phyloP scores from a whole-genome alignment of 92 coral and sea anemone species.

The Porites cylindrica region DNA sequence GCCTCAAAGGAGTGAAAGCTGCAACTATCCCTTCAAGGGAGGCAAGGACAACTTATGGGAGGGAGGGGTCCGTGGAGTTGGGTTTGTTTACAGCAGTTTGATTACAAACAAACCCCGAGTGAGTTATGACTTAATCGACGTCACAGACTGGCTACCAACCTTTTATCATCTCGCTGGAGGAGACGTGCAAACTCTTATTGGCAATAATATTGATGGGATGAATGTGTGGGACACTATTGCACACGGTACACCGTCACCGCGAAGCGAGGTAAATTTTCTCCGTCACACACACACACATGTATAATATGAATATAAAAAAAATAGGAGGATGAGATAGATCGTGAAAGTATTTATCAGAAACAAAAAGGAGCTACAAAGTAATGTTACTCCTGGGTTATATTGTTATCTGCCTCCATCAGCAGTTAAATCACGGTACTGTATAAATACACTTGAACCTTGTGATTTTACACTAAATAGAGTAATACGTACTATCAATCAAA shows the following conservation, averaged over 20 bases:
- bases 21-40: slow-evolving; percentile 93
- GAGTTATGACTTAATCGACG: slow-evolving; percentile 89
- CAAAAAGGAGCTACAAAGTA: no score
- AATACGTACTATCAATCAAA: no score
- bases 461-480: no score
- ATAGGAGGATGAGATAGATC: no score
- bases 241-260: slow-evolving; percentile 78
- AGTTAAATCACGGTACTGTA: no score
- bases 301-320: no score
- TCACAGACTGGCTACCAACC: slow-evolving; percentile 96
- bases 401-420: no score
- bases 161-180: slow-evolving; percentile 97
- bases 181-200: slow-evolving; percentile 65
- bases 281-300: no score
- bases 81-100: slow-evolving; percentile 87
- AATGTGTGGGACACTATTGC: slow-evolving; percentile 93
- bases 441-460: no score
- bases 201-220: slow-evolving; percentile 80
- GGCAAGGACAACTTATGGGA: slow-evolving; percentile 99
- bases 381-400: no score
- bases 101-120: slow-evolving; percentile 83
- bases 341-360: no score
- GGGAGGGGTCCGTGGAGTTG: slow-evolving; percentile 98
- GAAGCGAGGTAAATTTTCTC: slow-evolving; percentile 64
- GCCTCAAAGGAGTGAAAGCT: slow-evolving; percentile 86